Conservation (phyloP, 2,888 invertebrate species). For the Odontocerum albicorne region DNA sequence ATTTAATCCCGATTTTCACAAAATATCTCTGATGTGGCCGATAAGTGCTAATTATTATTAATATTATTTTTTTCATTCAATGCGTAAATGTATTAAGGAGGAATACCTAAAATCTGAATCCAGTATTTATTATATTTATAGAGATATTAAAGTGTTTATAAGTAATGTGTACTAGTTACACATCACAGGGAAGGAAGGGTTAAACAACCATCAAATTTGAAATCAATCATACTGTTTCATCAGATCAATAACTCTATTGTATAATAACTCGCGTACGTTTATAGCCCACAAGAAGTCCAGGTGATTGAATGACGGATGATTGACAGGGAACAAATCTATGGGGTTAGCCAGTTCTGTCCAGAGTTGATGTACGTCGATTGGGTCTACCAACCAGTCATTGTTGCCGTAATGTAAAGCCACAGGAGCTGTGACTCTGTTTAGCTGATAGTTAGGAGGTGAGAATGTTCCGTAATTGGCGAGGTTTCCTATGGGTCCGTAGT, state of each 20-base stretch:
- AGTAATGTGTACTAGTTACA: too few species aligned
- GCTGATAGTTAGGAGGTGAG: constrained; percentile 52
- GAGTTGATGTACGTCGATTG: constrained; percentile 52
- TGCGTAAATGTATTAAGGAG: too few species aligned
- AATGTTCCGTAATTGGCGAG: constrained; percentile 49
- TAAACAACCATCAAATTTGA: too few species aligned
- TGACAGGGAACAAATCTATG: constrained; percentile 50
- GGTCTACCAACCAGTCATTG: constrained; percentile 59
- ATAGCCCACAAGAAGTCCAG: constrained; percentile 67
- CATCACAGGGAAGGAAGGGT: too few species aligned
- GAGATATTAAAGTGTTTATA: too few species aligned
- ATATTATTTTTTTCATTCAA: too few species aligned
- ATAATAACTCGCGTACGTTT: constrained; percentile 56
- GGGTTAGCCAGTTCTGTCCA: constrained; percentile 54
- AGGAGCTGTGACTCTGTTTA: constrained; percentile 49
- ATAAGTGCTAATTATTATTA: too few species aligned
- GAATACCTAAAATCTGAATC: too few species aligned
- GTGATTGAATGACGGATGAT: constrained; percentile 60
- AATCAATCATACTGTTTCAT: constrained; percentile 43
- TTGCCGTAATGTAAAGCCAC: constrained; percentile 56
- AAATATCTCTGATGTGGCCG: too few species aligned
- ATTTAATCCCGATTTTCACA: too few species aligned
- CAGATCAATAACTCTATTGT: constrained; percentile 51
- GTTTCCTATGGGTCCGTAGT: constrained; percentile 53
- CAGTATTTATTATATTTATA: too few species aligned